These are phyloP conservation scores for Gambusia affinis DNA, from an alignment of 2,113 vertebrate genomes.

Conservation along the genomic window DNA sequence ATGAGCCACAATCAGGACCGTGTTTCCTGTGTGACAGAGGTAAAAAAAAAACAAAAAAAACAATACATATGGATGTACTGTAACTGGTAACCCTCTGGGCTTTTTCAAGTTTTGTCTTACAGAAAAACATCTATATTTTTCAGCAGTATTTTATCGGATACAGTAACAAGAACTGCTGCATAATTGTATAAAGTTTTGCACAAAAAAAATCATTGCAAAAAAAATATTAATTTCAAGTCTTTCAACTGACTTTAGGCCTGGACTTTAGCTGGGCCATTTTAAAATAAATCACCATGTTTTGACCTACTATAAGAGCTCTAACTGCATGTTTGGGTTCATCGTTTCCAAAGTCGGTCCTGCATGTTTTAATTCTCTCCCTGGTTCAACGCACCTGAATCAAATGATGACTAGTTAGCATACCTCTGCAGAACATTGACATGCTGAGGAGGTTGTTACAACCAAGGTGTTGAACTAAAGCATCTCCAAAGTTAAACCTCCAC, in stretches of 20 bases:
- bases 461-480: too few relatives aligned
- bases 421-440: too few relatives aligned
- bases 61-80: not conserved
- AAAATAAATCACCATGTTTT: not conserved
- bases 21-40: conserved; percentile 85
- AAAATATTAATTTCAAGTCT: not conserved
- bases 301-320: not conserved
- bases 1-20: conserved; percentile 95
- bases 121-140: not conserved
- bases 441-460: too few relatives aligned
- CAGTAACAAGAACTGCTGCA: not conserved
- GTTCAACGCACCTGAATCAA: too few relatives aligned
- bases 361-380: too few relatives aligned
- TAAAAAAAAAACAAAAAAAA: conserved; percentile 6
- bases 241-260: not conserved
- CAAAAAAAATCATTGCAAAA: not conserved
- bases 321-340: not conserved
- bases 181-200: not conserved
- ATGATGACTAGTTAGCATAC: too few relatives aligned
- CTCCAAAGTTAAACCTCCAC: not conserved
- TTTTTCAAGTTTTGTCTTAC: not conserved
- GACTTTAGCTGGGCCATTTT: not conserved
- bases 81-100: not conserved
- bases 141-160: not conserved
- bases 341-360: too few relatives aligned